phyloP scores from a whole-genome alignment of 2,888 invertebrate species.

The Scrobipalpa atriplicella region DNA sequence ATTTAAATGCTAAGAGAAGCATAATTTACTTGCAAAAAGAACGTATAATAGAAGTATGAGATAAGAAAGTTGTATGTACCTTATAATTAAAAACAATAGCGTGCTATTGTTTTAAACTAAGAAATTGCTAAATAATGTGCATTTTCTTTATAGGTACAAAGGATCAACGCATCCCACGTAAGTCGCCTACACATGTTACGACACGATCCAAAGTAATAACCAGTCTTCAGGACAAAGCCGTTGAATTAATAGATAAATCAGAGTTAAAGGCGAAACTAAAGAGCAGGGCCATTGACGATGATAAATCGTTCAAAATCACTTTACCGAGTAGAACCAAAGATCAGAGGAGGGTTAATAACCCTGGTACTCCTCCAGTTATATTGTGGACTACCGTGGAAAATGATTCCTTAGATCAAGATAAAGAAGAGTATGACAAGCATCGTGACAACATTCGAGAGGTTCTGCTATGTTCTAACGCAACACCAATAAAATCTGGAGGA shows the following conservation, averaged over 20 bases:
- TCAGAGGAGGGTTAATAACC: background rate
- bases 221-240: constrained; percentile 36
- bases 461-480: constrained; percentile 56
- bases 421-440: constrained; percentile 32
- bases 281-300: background rate
- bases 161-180: constrained; percentile 39
- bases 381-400: background rate
- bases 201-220: constrained; percentile 41
- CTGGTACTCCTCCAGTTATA: background rate
- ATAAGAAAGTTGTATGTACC: background rate
- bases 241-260: constrained; percentile 30
- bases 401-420: background rate
- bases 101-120: background rate
- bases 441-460: background rate
- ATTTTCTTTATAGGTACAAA: constrained; percentile 33
- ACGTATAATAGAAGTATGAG: background rate
- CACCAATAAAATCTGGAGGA: constrained; percentile 60
- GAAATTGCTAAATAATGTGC: background rate
- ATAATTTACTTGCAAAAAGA: background rate
- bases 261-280: constrained; percentile 4
- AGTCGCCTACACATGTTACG: constrained; percentile 46
- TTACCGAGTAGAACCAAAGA: background rate
- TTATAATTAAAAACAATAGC: background rate
- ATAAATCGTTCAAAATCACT: background rate
- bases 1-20: no score